phyloP scores from a whole-genome alignment of 2,797 vertebrate genomes.

The Hybognathus amarus region DNA sequence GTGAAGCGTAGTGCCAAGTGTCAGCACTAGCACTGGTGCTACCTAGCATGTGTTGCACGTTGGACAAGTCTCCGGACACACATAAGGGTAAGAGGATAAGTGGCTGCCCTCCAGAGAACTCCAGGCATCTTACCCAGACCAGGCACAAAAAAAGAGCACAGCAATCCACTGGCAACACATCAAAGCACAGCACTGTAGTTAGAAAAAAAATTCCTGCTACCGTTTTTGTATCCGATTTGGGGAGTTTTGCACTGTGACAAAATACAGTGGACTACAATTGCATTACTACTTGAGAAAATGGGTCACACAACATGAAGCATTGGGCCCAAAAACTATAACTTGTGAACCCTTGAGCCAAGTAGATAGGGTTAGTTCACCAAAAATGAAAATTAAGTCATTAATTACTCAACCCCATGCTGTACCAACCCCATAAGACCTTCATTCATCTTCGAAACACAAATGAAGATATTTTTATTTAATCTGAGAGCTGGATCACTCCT shows the following conservation, averaged over 20 bases:
- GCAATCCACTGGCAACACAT: slow-evolving; percentile 57
- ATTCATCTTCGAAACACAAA: too few relatives aligned
- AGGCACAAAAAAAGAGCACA: slow-evolving; percentile 56
- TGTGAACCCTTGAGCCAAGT: neutral
- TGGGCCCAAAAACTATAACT: neutral
- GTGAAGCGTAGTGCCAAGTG: slow-evolving; percentile 14
- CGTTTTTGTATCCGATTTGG: slow-evolving; percentile 31
- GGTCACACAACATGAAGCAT: neutral
- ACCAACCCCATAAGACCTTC: too few relatives aligned
- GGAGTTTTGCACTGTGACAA: slow-evolving; percentile 13
- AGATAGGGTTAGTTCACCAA: too few relatives aligned
- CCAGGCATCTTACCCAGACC: slow-evolving; percentile 51
- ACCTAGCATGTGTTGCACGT: slow-evolving; percentile 36
- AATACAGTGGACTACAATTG: neutral
- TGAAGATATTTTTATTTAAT: too few relatives aligned
- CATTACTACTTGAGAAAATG: slow-evolving; percentile 27
- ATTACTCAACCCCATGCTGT: too few relatives aligned
- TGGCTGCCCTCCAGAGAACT: slow-evolving; percentile 54
- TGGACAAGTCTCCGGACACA: slow-evolving; percentile 44
- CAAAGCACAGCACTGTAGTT: slow-evolving; percentile 46
- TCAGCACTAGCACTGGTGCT: slow-evolving; percentile 25
- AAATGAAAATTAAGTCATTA: neutral
- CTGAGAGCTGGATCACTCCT: too few relatives aligned
- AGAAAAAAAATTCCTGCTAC: slow-evolving; percentile 7
- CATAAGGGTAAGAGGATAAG: slow-evolving; percentile 33